Evolutionary conservation across 2,113 vertebrate species (phyloP).

Genomic region (Plecotus auritus): DNA sequence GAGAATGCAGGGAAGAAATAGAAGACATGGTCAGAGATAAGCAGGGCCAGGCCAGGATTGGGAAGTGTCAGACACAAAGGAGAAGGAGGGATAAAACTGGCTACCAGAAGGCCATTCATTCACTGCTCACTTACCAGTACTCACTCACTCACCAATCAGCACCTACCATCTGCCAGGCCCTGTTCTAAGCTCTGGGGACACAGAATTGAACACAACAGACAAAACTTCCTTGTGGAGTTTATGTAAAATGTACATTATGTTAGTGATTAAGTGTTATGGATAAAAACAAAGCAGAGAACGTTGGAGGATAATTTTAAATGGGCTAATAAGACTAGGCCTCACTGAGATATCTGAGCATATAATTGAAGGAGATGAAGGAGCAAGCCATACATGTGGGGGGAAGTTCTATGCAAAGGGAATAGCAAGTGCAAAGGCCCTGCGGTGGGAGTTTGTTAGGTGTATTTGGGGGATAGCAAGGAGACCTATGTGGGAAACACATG

Average conservation of each 20-base stretch:
- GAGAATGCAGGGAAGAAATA: background rate
- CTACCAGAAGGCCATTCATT: background rate
- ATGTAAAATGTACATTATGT: background rate
- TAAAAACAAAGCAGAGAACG: background rate
- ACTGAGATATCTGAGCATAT: background rate
- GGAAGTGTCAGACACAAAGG: background rate
- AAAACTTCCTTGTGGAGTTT: background rate
- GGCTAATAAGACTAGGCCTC: background rate
- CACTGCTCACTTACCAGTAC: background rate
- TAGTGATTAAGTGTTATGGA: background rate
- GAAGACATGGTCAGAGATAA: background rate
- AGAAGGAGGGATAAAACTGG: background rate
- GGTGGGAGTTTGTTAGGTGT: background rate
- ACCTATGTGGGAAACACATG: background rate
- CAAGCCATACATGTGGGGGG: background rate
- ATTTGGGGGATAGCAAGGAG: background rate
- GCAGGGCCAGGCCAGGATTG: background rate
- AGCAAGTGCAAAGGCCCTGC: background rate
- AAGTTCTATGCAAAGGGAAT: background rate
- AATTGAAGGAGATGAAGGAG: background rate
- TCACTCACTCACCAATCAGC: background rate
- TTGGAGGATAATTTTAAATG: background rate
- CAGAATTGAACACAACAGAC: background rate
- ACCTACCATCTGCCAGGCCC: background rate
- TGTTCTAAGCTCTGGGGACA: background rate